A percentile compares a stretch with the other conserved stretches of the same genome.
Conservation (phyloP, 2,797 vertebrate genomes). For the Pipistrellus pipistrellus region DNA sequence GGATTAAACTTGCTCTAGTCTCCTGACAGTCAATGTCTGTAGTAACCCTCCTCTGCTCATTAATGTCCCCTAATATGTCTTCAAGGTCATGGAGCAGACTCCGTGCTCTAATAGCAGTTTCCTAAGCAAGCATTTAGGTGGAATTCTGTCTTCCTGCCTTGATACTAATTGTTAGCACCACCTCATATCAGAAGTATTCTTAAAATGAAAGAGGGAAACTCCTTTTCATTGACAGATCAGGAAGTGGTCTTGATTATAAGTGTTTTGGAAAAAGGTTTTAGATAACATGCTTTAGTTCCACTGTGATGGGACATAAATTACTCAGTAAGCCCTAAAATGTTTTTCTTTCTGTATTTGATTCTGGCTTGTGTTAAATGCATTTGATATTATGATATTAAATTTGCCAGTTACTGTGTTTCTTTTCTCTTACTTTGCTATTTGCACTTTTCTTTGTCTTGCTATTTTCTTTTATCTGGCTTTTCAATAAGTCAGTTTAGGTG, state of each 20-base stretch:
- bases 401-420: background rate
- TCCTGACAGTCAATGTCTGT: slow-evolving; percentile 40
- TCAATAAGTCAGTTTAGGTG: slow-evolving; percentile 40
- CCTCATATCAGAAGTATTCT: slow-evolving; percentile 55
- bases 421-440: background rate
- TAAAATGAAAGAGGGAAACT: slow-evolving; percentile 53
- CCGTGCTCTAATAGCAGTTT: slow-evolving; percentile 50
- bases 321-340: background rate
- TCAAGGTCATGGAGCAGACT: slow-evolving; percentile 46
- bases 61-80: slow-evolving; percentile 29
- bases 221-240: slow-evolving; percentile 50
- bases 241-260: slow-evolving; percentile 54
- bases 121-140: slow-evolving; percentile 36
- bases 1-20: slow-evolving; percentile 46
- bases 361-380: background rate
- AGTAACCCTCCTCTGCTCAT: slow-evolving; percentile 18
- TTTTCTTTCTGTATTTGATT: slow-evolving; percentile 48
- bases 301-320: background rate
- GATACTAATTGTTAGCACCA: slow-evolving; percentile 57
- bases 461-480: background rate
- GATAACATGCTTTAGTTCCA: slow-evolving; percentile 7
- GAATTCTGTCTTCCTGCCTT: slow-evolving; percentile 48
- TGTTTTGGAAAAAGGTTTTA: slow-evolving; percentile 59
- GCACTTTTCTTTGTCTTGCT: background rate
- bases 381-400: background rate